Conservation (phyloP, 1,140 invertebrate genomes). For the Microplitis demolitor region DNA sequence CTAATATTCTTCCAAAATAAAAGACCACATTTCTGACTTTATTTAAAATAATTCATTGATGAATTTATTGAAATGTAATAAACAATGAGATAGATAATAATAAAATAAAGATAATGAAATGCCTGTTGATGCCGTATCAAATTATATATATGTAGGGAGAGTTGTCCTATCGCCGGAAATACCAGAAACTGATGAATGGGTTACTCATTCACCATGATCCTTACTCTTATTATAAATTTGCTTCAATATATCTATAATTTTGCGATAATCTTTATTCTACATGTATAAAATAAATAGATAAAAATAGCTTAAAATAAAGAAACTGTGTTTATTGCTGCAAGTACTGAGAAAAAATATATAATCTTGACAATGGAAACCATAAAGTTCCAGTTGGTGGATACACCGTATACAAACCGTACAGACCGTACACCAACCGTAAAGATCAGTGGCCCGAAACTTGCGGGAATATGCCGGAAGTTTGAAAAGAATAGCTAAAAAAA, state of each 20-base stretch:
- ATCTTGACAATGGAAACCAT: neutral
- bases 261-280: neutral
- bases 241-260: neutral
- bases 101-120: neutral
- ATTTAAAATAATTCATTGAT: too few relatives aligned
- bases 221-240: too few relatives aligned
- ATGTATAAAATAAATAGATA: neutral
- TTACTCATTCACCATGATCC: constrained; percentile 38
- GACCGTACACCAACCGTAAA: constrained; percentile 24
- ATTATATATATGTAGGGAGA: constrained; percentile 36
- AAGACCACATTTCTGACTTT: too few relatives aligned
- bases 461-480: constrained; percentile 3
- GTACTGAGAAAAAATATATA: neutral
- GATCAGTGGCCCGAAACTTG: constrained; percentile 34
- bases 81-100: neutral
- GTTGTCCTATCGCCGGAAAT: constrained; percentile 41
- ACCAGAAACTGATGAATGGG: constrained; percentile 46
- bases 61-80: too few relatives aligned
- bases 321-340: neutral
- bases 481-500: neutral
- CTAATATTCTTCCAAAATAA: too few relatives aligned
- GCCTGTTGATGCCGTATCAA: constrained; percentile 38
- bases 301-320: neutral
- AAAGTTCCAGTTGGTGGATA: neutral
- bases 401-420: too few relatives aligned